Conservation (phyloP, 2,888 invertebrate genomes). For the Mythimna albipuncta region DNA sequence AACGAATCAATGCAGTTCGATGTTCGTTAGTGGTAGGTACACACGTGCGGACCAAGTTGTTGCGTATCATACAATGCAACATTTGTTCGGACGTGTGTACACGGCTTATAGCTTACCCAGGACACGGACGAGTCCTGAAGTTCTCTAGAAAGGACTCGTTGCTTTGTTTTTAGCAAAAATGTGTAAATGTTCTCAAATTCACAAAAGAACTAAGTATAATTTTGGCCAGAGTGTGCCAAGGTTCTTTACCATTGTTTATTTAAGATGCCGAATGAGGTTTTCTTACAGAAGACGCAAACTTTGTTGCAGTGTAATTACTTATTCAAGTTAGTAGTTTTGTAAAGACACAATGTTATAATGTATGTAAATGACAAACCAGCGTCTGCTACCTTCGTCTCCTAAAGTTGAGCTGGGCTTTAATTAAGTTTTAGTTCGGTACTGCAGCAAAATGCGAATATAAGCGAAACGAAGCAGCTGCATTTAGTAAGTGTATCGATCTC, state of each 20-base stretch:
- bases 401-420: constrained; percentile 12
- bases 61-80: no score
- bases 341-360: not conserved
- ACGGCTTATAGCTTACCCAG: no score
- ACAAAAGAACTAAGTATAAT: constrained; percentile 12
- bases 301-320: not conserved
- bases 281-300: constrained; percentile 14
- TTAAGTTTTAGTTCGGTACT: constrained; percentile 9
- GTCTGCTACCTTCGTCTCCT: not conserved
- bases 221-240: constrained; percentile 39
- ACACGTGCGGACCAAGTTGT: no score
- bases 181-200: not conserved
- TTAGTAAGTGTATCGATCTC: no score
- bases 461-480: not conserved
- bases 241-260: constrained; percentile 20
- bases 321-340: not conserved
- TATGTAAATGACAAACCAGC: constrained; percentile 5
- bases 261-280: constrained; percentile 23
- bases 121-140: no score
- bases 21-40: no score
- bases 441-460: not conserved
- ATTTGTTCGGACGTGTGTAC: no score
- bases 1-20: no score
- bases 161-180: not conserved
- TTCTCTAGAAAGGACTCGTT: no score